phyloP scores from a whole-genome alignment of 2,797 vertebrate species.

The Phrynocephalus guinanensis region DNA sequence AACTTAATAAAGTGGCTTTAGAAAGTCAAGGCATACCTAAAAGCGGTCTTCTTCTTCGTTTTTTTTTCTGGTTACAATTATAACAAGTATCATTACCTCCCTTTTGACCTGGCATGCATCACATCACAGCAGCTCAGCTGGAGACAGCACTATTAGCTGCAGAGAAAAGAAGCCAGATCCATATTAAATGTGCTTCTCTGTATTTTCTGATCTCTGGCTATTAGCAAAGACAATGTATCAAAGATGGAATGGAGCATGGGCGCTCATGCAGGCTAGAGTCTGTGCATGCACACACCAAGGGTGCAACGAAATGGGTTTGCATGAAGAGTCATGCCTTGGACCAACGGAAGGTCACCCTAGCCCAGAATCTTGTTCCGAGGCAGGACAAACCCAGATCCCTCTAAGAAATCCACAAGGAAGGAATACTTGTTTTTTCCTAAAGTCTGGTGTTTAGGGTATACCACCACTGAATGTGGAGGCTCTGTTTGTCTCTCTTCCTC shows the following conservation, averaged over 20 bases:
- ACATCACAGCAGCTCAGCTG: conserved; percentile 27
- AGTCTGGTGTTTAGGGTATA: too few relatives aligned
- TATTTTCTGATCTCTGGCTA: conserved; percentile 1
- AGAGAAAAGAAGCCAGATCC: neutral
- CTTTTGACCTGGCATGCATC: conserved; percentile 10
- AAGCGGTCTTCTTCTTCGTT: neutral
- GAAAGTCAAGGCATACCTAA: neutral
- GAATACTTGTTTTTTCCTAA: too few relatives aligned
- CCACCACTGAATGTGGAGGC: too few relatives aligned
- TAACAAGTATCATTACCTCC: conserved; percentile 28
- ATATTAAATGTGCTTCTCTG: neutral
- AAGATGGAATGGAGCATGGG: neutral
- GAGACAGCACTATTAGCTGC: conserved; percentile 14
- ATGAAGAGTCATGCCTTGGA: neutral
- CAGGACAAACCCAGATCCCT: too few relatives aligned
- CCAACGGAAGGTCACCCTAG: too few relatives aligned
- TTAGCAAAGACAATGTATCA: neutral
- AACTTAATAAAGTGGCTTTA: neutral
- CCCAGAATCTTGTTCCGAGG: neutral
- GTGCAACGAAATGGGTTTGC: neutral
- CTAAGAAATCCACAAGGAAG: neutral
- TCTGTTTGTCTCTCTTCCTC: too few relatives aligned
- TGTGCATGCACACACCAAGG: neutral
- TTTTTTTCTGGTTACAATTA: neutral
- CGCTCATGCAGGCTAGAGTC: too few relatives aligned